Conservation (phyloP, 1,140 invertebrate species). For the Zaprionus lachaisei region DNA sequence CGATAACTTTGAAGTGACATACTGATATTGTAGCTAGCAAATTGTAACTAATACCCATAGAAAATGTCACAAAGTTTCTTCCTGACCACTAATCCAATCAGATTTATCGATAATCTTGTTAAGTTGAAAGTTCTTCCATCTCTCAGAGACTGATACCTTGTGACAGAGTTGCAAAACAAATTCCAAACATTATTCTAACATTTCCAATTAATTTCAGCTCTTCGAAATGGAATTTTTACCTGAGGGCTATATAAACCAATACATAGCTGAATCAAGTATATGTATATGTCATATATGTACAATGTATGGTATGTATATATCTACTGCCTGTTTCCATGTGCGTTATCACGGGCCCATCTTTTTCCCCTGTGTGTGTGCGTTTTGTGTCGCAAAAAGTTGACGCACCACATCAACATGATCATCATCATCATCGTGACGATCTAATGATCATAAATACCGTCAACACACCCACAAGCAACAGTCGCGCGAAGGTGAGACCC, state of each 20-base stretch:
- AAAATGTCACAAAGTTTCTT: too few relatives aligned
- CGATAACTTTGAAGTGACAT: neutral
- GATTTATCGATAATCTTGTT: too few relatives aligned
- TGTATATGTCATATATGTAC: neutral
- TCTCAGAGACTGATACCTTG: neutral
- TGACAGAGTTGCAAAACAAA: neutral
- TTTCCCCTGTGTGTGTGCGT: constrained; percentile 10
- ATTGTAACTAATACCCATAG: too few relatives aligned
- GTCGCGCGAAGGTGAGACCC: constrained; percentile 27
- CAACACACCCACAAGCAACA: constrained; percentile 41
- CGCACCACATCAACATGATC: constrained; percentile 32
- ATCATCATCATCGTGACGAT: constrained; percentile 2
- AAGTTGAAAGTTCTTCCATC: too few relatives aligned
- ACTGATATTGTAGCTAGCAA: too few relatives aligned
- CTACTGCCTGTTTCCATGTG: neutral
- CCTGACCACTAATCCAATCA: too few relatives aligned
- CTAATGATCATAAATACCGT: constrained; percentile 46
- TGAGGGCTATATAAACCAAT: neutral
- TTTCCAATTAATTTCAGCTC: neutral
- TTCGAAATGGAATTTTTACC: neutral
- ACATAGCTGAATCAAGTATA: neutral
- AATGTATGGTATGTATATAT: too few relatives aligned
- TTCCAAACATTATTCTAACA: neutral
- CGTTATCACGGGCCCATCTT: constrained; percentile 39
- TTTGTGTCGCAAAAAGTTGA: constrained; percentile 37